These are phyloP conservation scores for Chrysolophus pictus DNA, from an alignment of 2,797 vertebrate genomes.

Conservation along the genomic window DNA sequence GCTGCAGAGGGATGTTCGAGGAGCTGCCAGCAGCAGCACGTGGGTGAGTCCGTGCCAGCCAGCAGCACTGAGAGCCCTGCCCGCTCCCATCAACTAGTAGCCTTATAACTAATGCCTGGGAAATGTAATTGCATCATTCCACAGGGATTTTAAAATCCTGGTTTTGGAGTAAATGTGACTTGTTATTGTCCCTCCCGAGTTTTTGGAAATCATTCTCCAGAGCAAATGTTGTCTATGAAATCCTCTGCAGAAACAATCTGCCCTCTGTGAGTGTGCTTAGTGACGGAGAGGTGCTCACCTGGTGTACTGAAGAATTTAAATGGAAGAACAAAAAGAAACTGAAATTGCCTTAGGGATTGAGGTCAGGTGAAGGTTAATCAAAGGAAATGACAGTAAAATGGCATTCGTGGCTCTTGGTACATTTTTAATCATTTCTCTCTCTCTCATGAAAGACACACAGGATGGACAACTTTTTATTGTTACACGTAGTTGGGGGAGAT, in stretches of 20 bases:
- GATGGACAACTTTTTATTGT: constrained; percentile 32
- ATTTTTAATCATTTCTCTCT: constrained; percentile 76
- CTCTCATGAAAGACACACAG: constrained; percentile 32
- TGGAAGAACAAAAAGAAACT: constrained; percentile 79
- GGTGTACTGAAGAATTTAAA: constrained; percentile 68
- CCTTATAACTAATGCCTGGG: not conserved
- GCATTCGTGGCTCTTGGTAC: constrained; percentile 70
- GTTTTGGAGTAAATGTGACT: not conserved
- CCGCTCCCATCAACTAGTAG: not conserved
- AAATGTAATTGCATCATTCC: not conserved
- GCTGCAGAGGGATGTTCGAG: not conserved
- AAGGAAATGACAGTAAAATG: constrained; percentile 85
- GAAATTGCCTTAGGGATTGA: constrained; percentile 78
- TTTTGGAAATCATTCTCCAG: not conserved
- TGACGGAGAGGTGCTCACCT: constrained; percentile 54
- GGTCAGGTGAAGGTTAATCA: constrained; percentile 86
- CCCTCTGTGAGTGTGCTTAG: constrained; percentile 30
- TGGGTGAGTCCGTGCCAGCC: not conserved
- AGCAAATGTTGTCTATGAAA: not conserved
- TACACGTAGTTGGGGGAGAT: not conserved
- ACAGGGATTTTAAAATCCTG: not conserved
- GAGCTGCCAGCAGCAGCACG: rapidly evolving
- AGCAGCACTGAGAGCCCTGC: not conserved
- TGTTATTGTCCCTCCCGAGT: rapidly evolving
- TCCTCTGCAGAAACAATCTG: not conserved